These are phyloP conservation scores for Lineus longissimus DNA, from an alignment of 1,140 invertebrate genomes.

Conservation along the genomic window DNA sequence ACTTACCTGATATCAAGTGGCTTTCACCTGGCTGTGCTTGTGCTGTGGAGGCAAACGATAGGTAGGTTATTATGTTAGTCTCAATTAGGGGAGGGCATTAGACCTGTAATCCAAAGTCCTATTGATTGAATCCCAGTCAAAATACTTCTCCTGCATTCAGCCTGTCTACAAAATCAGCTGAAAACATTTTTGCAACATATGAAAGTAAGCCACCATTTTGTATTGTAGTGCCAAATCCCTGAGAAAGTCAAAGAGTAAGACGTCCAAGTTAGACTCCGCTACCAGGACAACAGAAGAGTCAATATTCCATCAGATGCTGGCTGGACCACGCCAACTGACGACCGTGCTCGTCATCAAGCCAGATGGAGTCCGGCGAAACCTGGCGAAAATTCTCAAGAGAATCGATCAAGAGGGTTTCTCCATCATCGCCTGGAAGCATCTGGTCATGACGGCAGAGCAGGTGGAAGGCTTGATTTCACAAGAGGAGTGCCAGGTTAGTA, in stretches of 20 bases:
- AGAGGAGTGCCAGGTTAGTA: conserved; percentile 17
- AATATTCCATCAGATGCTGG: conserved; percentile 37
- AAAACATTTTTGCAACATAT: too few relatives aligned
- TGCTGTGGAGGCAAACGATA: neutral
- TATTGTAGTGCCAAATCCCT: too few relatives aligned
- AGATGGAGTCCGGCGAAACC: conserved; percentile 30
- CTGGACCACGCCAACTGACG: conserved; percentile 35
- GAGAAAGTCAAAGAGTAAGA: too few relatives aligned
- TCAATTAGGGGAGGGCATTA: neutral
- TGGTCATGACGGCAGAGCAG: conserved; percentile 18
- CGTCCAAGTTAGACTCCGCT: too few relatives aligned
- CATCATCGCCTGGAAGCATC: conserved; percentile 32
- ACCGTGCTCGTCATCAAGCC: conserved; percentile 45
- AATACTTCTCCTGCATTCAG: too few relatives aligned
- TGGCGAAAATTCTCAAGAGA: conserved; percentile 38
- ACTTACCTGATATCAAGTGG: conserved; percentile 26
- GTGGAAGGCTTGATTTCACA: conserved; percentile 17
- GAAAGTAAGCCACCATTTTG: too few relatives aligned
- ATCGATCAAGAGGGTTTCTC: conserved; percentile 40
- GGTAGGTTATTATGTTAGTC: neutral
- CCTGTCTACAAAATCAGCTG: too few relatives aligned
- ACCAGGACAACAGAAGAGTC: conserved; percentile 24
- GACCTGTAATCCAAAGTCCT: too few relatives aligned
- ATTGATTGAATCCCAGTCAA: too few relatives aligned
- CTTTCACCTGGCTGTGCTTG: too few relatives aligned